Evolutionary conservation across 2,888 invertebrate species (phyloP), one percentile per base, ranked within the genome.

Genomic region (Chironomus riparius): DNA sequence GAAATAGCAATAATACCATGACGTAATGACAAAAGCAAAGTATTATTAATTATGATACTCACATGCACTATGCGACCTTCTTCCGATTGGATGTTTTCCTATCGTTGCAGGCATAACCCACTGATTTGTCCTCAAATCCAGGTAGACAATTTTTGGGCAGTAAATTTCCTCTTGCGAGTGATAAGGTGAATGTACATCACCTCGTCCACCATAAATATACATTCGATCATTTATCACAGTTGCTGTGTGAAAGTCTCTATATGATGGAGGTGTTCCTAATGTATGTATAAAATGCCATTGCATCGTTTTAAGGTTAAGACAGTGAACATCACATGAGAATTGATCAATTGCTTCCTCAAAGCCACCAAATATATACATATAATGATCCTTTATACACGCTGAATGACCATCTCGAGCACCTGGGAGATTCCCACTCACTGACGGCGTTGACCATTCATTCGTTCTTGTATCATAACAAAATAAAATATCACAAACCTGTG

Each of bases 51-150:
- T n/a, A 65, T 65, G 70, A 70, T 77, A 82, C 90, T 88, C 87
- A 94, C 94, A 95, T 79, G 95, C 92, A 78, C 96, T 95, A 85
- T 97, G 96, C 83, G 95, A 95, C 70, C 97, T 87, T 78, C 97
- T 86, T 50, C 95, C 95, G 76, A 88, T 86, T 3, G 96, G 96
- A 81, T 88, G 86, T 71, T 86, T 85, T 2, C 92, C 93, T 68
- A 84, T 83, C 77, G 86, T 89, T 18, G 21, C 18, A 47, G 88
- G 89, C 78, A 82, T 86, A 81, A 86, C 84, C 96, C 96, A 97
- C 73, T 86, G 87, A 77, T 88, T 87, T 28, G 87, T 88, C 76
- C 85, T 83, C 77, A 92, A 89, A 83, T 97, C 92, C 78, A 94
- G 86, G 82, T 90, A 91, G 82, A 89, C 89, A 65, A 95, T 87